phyloP scores from a whole-genome alignment of 1,140 invertebrate species.

The Habropoda laboriosa region DNA sequence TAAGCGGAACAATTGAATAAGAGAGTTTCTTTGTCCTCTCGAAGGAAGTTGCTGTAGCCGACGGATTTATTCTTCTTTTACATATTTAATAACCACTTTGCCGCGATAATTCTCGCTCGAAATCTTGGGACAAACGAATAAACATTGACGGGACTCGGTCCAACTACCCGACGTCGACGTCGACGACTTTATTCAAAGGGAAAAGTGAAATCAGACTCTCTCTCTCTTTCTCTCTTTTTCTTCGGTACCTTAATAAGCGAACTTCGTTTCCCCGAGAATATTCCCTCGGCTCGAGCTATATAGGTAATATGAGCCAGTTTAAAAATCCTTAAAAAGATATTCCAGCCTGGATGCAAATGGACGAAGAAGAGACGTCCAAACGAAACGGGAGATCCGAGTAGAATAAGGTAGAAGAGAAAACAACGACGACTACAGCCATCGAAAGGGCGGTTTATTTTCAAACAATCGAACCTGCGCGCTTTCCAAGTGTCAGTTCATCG shows the following conservation, averaged over 20 bases:
- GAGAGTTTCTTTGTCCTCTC: not conserved
- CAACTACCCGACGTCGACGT: not conserved
- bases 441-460: conserved; percentile 3
- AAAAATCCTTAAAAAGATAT: conserved; percentile 17
- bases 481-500: not conserved
- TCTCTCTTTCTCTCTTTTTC: not conserved
- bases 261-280: conserved; percentile 1
- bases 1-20: not conserved
- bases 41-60: not conserved
- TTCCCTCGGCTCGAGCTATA: not conserved
- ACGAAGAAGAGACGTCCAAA: not conserved
- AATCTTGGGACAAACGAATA: conserved; percentile 1
- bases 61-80: not conserved
- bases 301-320: conserved; percentile 9
- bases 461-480: not conserved
- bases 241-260: conserved; percentile 9
- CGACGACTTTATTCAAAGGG: conserved; percentile 4
- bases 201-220: conserved; percentile 7
- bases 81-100: conserved; percentile 12
- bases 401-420: too few species aligned
- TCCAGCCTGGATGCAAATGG: not conserved
- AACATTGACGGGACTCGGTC: not conserved
- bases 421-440: not conserved
- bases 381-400: not conserved
- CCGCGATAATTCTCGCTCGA: conserved; percentile 9